Percentiles rank a stretch among this genome's conserved stretches.
Evolutionary conservation across 92 coral and sea anemone species (phyloP).

Genomic region (Zoanthus gigantus): DNA sequence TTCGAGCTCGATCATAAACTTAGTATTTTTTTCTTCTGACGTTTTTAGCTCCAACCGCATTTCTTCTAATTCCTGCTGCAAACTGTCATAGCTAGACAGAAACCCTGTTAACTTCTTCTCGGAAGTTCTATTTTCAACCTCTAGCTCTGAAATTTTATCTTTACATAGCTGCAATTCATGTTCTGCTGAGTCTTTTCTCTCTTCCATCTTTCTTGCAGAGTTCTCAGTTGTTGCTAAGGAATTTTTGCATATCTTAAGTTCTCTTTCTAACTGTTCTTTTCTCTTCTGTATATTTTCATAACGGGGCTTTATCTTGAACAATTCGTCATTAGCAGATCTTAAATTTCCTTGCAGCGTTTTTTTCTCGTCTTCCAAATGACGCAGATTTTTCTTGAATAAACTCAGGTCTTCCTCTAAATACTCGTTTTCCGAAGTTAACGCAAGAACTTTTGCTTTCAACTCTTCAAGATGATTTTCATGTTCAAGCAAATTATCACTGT

Average conservation of each 20-base stretch:
- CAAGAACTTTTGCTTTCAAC: constrained; percentile 66
- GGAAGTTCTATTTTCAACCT: constrained; percentile 72
- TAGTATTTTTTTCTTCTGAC: constrained; percentile 75
- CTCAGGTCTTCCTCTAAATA: constrained; percentile 69
- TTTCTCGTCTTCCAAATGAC: constrained; percentile 75
- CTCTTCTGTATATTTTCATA: constrained; percentile 76
- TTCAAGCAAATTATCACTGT: constrained; percentile 49
- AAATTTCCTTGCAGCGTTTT: constrained; percentile 74
- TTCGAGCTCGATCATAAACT: constrained; percentile 72
- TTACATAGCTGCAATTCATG: constrained; percentile 73
- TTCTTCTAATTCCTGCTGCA: constrained; percentile 74
- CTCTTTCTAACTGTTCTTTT: constrained; percentile 86
- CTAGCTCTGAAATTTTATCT: constrained; percentile 69
- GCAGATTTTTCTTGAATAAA: constrained; percentile 59
- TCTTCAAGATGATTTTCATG: constrained; percentile 74
- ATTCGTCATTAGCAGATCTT: constrained; percentile 79
- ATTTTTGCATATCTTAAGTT: constrained; percentile 74
- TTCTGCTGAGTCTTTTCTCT: constrained; percentile 55
- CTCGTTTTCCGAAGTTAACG: constrained; percentile 74
- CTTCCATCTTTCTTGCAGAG: constrained; percentile 66
- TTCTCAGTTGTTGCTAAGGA: constrained; percentile 76
- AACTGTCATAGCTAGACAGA: constrained; percentile 68
- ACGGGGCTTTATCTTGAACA: constrained; percentile 76
- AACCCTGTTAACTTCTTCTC: constrained; percentile 77
- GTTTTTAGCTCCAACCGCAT: constrained; percentile 58